Evolutionary conservation across 2,797 vertebrate genomes (phyloP), one percentile per base, ranked within the genome.

Genomic region (Lepilemur septentrionalis): DNA sequence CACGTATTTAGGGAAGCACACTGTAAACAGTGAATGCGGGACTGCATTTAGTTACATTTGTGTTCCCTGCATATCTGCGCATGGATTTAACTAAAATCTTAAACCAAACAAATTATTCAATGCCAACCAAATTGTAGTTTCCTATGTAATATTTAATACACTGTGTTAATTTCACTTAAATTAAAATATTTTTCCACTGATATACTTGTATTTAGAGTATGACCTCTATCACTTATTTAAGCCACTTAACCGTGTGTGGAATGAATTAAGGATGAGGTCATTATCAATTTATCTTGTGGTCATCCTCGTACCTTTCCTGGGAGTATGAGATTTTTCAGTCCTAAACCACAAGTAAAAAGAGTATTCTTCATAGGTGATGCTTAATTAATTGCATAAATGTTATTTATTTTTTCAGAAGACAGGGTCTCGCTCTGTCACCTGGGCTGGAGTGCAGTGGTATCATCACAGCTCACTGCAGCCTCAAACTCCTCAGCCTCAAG

Each of bases 211-310:
- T 72, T 92, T 94, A 88, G 92, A 94, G 80, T 35, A 85, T 48
- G 2, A 78, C 38, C 30, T 20, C 63, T 67, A 35, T 43, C 91
- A 91, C 80, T 92, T 80, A 78, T 13, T 79, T 82, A 83, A 94
- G 69, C 17, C 32, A n/a, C 65, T 86, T 75, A 83, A 63, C 30
- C 41, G 70, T 0, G 2, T 17, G 17, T 55, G 89, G 63, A 32
- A 61, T 94, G 92, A 96, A 87, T 76, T 80, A 73, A 90, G 82
- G 79, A 81, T 69, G 73, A 96, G 52, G 35, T 46, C 91, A 96
- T 94, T 73, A 87, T 35, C 78, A 38, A 38, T 93, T 86, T 52
- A 72, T 84, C 35, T 30, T 38, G 46, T 61, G 85, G 96, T 75
- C 11, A 75, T 82, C 88, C 85, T 38, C 76, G 81, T 35, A 78